phyloP scores from a whole-genome alignment of 2,113 vertebrate genomes.

The Crypturellus undulatus region DNA sequence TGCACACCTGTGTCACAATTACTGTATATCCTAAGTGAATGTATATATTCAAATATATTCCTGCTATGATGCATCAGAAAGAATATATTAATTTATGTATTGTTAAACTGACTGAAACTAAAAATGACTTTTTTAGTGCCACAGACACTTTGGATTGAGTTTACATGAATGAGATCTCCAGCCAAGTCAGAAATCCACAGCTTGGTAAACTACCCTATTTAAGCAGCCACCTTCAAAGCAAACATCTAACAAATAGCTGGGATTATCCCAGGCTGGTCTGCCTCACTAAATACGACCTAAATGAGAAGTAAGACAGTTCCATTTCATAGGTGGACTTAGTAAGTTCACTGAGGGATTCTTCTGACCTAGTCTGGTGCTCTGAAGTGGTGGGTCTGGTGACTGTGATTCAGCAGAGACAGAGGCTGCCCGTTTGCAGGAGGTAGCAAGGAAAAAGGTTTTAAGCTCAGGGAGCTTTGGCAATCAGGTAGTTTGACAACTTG shows the following conservation, averaged over 20 bases:
- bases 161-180: not conserved
- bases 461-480: not conserved
- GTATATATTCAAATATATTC: not conserved
- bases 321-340: accelerated
- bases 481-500: not conserved
- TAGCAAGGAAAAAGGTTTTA: not conserved
- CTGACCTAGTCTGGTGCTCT: not conserved
- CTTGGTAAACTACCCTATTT: not conserved
- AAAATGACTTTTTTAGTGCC: not conserved
- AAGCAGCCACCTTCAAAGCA: not conserved
- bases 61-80: not conserved
- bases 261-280: not conserved
- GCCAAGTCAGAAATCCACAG: not conserved
- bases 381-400: not conserved
- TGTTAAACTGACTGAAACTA: not conserved
- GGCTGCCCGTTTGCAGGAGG: not conserved
- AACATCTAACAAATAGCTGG: not conserved
- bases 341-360: not conserved
- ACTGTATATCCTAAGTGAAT: not conserved
- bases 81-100: not conserved
- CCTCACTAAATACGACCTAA: not conserved
- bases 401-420: not conserved
- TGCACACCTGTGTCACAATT: not conserved
- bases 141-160: not conserved
- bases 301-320: accelerated